A percentile compares a stretch with the other conserved stretches of the same genome.
phyloP scores from a whole-genome alignment of 37 sponge, comb jelly and placozoan species.

The Bolinopsis microptera region DNA sequence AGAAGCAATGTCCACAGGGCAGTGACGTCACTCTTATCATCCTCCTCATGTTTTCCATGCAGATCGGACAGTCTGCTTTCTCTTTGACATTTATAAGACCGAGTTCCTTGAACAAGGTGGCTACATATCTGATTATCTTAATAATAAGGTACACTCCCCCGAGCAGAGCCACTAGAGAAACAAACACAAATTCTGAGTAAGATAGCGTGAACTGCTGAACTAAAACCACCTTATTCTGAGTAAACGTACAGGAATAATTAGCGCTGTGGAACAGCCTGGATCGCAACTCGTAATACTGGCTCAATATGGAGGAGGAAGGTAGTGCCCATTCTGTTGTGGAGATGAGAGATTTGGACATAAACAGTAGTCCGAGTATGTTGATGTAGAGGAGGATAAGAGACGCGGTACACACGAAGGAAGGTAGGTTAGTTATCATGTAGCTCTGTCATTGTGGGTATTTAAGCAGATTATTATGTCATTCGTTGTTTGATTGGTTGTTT shows the following conservation, averaged over 20 bases:
- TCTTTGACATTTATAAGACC: background rate
- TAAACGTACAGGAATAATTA: conserved; percentile 7
- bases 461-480: too few species aligned
- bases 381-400: conserved; percentile 30
- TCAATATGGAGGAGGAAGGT: conserved; percentile 1
- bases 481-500: too few species aligned
- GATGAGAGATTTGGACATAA: conserved; percentile 25
- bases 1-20: conserved; percentile 1
- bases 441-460: background rate
- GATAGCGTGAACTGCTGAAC: background rate
- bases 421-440: background rate
- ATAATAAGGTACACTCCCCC: background rate
- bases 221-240: conserved; percentile 9
- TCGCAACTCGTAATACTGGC: background rate
- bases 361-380: conserved; percentile 1
- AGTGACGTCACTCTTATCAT: background rate
- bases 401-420: background rate
- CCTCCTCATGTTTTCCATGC: conserved; percentile 22
- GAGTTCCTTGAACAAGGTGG: background rate
- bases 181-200: background rate
- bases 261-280: background rate
- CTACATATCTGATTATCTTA: background rate
- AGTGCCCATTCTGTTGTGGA: conserved; percentile 21
- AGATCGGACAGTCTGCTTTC: conserved; percentile 11
- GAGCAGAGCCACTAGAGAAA: background rate